Evolutionary conservation across 2,113 vertebrate species (phyloP), one percentile per base, ranked within the genome.

Genomic region (Paracanthobrama guichenoti): DNA sequence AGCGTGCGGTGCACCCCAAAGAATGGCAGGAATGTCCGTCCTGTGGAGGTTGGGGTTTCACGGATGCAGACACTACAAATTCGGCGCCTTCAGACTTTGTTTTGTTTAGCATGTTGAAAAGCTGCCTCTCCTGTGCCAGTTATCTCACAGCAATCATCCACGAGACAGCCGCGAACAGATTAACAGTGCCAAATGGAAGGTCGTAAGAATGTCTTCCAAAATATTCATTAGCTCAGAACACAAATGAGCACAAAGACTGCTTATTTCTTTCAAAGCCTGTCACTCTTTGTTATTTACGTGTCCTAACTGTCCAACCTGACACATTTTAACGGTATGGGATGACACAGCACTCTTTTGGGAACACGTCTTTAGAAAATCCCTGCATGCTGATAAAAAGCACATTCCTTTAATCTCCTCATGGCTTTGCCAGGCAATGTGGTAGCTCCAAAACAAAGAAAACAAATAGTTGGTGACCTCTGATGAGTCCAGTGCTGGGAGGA

Each of bases 361-460:
- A 84, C 2, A 31, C 50, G 12, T 18, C 59, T 84, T 76, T 81
- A 35, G 69, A 42, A n/a, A 53, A 59, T 46, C 42, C 44, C 4
- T 13, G 83, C 85, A 83, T 86, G 84, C 88, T 71, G 79, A 79
- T 71, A 67, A 59, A 85, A 90, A 89, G 91, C 90, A 89, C 92
- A 94, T 94, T 94, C 92, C 92, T 91, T 85, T 22, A 88, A 90
- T 89, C 88, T 93, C 89, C 90, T 13, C 8, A 28, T 26, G 55
- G 39, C 86, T 85, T 57, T 84, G 84, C 88, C 60, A 84, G 88
- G 92, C 91, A 84, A 92, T 91, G 81, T 82, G 82, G 82, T 26
- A 18, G 64, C 67, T 71, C 14, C 12, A 22, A 92, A 89, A 92
- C 92, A 93, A 93, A 92, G 89, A 90, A 72, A 71, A 89, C 83